phyloP scores from a whole-genome alignment of 2,113 vertebrate species.

The Psittacara wagleri region DNA sequence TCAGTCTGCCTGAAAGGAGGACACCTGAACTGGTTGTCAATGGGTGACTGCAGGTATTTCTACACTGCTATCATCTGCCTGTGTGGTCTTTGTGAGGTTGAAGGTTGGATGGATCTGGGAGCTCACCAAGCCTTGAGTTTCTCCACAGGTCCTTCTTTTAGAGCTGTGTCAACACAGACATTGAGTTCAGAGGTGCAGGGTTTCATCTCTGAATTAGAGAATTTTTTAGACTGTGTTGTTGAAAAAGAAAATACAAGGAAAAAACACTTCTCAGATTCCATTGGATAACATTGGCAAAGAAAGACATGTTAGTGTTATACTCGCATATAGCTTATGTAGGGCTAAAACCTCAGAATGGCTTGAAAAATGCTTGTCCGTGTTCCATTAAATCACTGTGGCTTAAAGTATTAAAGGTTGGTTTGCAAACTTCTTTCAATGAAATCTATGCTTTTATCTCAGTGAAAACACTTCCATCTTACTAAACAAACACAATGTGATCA shows the following conservation, averaged over 20 bases:
- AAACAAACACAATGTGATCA: conserved; percentile 70
- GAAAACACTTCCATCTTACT: conserved; percentile 67
- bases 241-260: conserved; percentile 40
- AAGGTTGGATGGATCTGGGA: not conserved
- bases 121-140: not conserved
- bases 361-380: conserved; percentile 49
- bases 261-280: conserved; percentile 9
- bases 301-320: not conserved
- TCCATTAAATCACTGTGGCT: conserved; percentile 54
- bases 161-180: not conserved
- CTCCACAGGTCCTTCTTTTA: not conserved
- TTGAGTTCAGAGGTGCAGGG: not conserved
- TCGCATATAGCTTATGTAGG: conserved; percentile 4
- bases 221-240: not conserved
- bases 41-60: not conserved
- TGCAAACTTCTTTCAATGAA: conserved; percentile 49
- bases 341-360: conserved; percentile 34
- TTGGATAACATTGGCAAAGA: not conserved
- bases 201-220: not conserved
- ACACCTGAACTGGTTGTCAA: not conserved
- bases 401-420: conserved; percentile 63
- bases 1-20: not conserved
- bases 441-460: conserved; percentile 51
- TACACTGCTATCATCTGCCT: not conserved
- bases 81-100: not conserved